Evolutionary conservation across 2,797 vertebrate genomes (phyloP), one percentile per base, ranked within the genome.

Genomic region (Aselliscus stoliczkanus): DNA sequence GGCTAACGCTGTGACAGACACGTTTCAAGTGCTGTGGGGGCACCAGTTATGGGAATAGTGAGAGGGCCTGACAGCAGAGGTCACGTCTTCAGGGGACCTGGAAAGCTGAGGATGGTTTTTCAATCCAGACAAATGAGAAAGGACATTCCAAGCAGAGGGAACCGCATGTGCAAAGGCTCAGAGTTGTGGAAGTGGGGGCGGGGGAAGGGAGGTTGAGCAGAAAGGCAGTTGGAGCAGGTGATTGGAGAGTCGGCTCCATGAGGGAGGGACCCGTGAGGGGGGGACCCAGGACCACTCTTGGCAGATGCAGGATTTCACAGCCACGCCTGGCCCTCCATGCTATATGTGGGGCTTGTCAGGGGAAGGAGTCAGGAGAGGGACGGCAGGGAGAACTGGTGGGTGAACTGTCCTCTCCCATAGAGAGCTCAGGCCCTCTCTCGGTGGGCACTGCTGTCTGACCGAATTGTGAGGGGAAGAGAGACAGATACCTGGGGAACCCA

Each of bases 401-500:
- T 5, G 15, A 1, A 2, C 44, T 8, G 42, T 12, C 1, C 12
- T 7, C 0, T 5, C 14, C 34, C 56, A n/a, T 0, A 5, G 42
- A 12, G 15, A 12, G 44, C 77, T 60, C 52, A 1, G 9, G 29
- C 90, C 21, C 7, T 1, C 0, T 0, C 3, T 31, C 13, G 1
- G 17, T 42, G 0, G 1, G 69, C 20, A 1, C 4, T 15, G 29
- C 80, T n/a, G 5, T 73, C 31, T 25, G 47, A 39, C 64, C 14
- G 8, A 60, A 34, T n/a, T 3, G 4, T 8, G 42, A 27, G 7
- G 34, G 42, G 5, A 21, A 47, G 65, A 14, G 52, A 70, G 58
- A 47, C 58, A 29, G 15, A 7, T 8, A 5, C 13, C 54, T 13
- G 4, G 54, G 69, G 31, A 29, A 10, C 25, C n/a, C 62, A 39